A percentile compares a stretch with the other conserved stretches of the same genome.
Evolutionary conservation across 2,113 vertebrate species (phyloP).

Genomic region (Phrynocephalus versicolor): DNA sequence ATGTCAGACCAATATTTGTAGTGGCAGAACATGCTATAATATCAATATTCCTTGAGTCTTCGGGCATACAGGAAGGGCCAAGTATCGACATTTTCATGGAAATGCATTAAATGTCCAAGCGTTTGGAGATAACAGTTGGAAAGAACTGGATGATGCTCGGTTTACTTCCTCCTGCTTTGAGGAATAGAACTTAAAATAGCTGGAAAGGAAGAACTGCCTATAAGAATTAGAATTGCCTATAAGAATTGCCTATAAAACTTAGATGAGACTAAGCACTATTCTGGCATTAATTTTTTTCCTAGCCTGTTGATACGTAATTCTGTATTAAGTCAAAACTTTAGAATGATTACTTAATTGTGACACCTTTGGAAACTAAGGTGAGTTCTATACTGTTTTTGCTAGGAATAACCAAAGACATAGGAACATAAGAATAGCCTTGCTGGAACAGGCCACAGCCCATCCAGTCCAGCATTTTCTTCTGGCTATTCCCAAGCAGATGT

Average conservation of each 20-base stretch:
- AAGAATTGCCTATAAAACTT: too few species aligned
- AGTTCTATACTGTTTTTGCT: neutral
- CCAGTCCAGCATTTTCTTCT: too few species aligned
- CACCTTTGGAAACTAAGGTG: too few species aligned
- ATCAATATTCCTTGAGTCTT: neutral
- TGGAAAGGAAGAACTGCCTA: too few species aligned
- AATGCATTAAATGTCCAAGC: neutral
- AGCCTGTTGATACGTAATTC: neutral
- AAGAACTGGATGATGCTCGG: neutral
- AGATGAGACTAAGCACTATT: neutral
- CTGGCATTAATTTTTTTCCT: neutral
- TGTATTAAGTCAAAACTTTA: neutral
- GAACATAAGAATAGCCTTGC: too few species aligned
- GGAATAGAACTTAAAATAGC: neutral
- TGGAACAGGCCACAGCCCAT: too few species aligned
- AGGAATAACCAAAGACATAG: neutral
- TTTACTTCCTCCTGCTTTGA: neutral
- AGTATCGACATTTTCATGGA: neutral
- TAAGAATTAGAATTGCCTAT: neutral
- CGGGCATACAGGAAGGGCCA: neutral
- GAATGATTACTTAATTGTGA: neutral
- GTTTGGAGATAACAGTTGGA: neutral
- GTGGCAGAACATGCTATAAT: too few species aligned
- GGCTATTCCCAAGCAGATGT: too few species aligned
- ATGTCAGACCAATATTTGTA: too few species aligned